Evolutionary conservation across 2,113 vertebrate species (phyloP).

Genomic region (Oxyruncus cristatus): DNA sequence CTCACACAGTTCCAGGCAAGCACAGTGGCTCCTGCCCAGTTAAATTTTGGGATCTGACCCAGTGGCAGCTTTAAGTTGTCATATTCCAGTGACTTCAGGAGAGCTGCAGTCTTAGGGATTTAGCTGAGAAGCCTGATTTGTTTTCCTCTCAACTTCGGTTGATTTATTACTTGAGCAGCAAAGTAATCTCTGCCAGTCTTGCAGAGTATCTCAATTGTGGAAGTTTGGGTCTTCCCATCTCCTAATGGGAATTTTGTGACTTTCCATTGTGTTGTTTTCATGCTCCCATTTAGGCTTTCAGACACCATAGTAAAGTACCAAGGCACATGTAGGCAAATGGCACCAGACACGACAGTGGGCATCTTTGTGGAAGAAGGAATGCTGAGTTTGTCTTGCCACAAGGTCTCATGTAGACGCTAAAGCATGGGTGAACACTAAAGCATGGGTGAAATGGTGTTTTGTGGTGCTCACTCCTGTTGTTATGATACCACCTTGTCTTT

Average conservation of each 20-base stretch:
- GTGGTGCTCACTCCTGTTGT: not conserved
- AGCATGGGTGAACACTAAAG: too few species aligned
- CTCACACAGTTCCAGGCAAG: not conserved
- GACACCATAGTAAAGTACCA: not conserved
- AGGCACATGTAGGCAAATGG: not conserved
- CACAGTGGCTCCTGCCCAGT: not conserved
- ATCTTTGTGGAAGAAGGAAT: not conserved
- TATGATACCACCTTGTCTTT: not conserved
- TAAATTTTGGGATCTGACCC: not conserved
- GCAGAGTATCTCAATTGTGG: not conserved
- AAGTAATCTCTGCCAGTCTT: fast-evolving
- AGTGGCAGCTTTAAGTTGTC: not conserved
- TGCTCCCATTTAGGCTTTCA: not conserved
- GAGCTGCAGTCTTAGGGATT: not conserved
- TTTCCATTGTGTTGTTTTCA: not conserved
- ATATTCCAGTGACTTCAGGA: not conserved
- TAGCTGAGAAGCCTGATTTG: not conserved
- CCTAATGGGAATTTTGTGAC: not conserved
- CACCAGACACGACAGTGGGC: not conserved
- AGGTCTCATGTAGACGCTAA: not conserved
- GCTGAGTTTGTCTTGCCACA: not conserved
- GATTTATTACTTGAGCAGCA: not conserved
- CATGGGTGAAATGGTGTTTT: not conserved
- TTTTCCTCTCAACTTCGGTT: not conserved
- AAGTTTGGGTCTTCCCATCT: not conserved